Evolutionary conservation across 2,113 vertebrate genomes (phyloP), one percentile per base, ranked within the genome.

Genomic region (Engystomops pustulosus): DNA sequence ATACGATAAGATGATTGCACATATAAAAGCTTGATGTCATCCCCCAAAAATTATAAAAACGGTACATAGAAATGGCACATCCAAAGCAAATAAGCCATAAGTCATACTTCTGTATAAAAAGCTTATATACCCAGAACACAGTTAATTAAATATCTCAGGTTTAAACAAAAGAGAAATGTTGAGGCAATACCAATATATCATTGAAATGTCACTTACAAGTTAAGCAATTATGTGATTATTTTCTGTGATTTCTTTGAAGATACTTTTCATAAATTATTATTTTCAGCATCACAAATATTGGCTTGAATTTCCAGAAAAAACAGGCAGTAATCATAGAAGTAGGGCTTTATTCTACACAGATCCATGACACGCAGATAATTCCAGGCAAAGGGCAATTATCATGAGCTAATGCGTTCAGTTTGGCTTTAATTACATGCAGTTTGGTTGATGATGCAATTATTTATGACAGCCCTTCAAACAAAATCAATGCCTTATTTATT

Each of bases 371-470:
- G 32, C 32, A 53, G 67, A 49, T 81, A 71, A 36, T 70, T 69
- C 47, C 65, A 38, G 53, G 3, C 67, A 70, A 71, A 51, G 65
- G 5, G 34, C 47, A 81, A 71, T 81, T 81, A 55, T 49, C 45
- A 69, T 81, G 79, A 81, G 45, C 79, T 81, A 81, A 81, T 58
- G 79, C 67, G 53, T 81, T 70, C 47, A 45, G 32, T 53, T 55
- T 70, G 32, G 20, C 18, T 41, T 81, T 71, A 81, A 81, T 81
- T 70, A 53, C 79, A 81, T 55, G 79, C 47, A 81, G 36, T 81
- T 71, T 71, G 65, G 79, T 36, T 70, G 53, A 70, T 81, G 44
- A 53, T 53, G 45, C 65, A 81, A 81, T 81, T 81, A 81, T 71
- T 55, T 55, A 25, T 81, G 79, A 81, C 79, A 81, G 49, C 20